A percentile compares a stretch with the other conserved stretches of the same genome.
phyloP scores from a whole-genome alignment of 2,888 invertebrate genomes.

The Argyra leucocephala region DNA sequence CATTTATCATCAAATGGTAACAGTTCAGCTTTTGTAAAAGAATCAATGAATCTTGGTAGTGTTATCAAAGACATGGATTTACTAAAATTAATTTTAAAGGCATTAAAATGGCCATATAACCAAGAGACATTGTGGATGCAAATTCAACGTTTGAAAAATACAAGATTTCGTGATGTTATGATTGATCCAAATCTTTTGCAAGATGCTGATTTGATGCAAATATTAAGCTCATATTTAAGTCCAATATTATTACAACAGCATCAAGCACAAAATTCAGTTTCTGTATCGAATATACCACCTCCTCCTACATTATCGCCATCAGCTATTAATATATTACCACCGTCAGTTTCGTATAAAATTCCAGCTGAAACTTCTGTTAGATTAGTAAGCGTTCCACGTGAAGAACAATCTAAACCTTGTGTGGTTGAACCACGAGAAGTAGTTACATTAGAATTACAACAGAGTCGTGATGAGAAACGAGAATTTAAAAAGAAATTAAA shows the following conservation, averaged over 20 bases:
- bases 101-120: conserved; percentile 40
- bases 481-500: not conserved
- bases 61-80: conserved; percentile 41
- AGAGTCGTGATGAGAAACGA: not conserved
- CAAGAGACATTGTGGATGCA: conserved; percentile 34
- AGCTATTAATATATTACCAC: conserved; percentile 24
- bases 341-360: conserved; percentile 37
- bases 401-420: conserved; percentile 24
- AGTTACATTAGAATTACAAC: not conserved
- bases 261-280: conserved; percentile 14
- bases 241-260: conserved; percentile 18
- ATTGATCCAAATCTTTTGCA: conserved; percentile 38
- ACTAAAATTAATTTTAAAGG: conserved; percentile 40
- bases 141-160: conserved; percentile 35
- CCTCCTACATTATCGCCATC: conserved; percentile 15
- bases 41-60: conserved; percentile 33
- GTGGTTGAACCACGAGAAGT: not conserved
- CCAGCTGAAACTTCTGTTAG: conserved; percentile 42
- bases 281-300: conserved; percentile 20
- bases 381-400: conserved; percentile 36
- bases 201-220: conserved; percentile 40
- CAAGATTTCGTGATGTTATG: conserved; percentile 39
- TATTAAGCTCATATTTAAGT: conserved; percentile 36
- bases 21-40: conserved; percentile 23
- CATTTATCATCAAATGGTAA: conserved; percentile 17